Percentiles rank a stretch among this genome's conserved stretches.
These are phyloP conservation scores for Allolobophora icterica DNA, from an alignment of 2,888 invertebrate species.

Conservation along the genomic window DNA sequence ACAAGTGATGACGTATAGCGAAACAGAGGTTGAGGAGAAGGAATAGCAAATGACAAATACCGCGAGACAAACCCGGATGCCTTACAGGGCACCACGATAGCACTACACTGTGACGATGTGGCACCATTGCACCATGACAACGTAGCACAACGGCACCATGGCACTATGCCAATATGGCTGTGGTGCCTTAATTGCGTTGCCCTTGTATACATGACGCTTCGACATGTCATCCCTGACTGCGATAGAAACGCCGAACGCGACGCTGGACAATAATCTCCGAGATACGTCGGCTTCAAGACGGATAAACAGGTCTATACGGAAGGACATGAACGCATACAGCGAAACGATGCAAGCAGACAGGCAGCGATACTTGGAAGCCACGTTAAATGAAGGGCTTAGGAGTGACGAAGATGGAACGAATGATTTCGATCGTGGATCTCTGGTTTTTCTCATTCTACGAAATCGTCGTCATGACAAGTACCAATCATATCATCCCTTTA, in stretches of 20 bases:
- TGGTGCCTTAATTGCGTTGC: not conserved
- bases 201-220: not conserved
- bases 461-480: not conserved
- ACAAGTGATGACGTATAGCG: too few species aligned
- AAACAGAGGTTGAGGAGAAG: not conserved
- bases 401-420: not conserved
- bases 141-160: not conserved
- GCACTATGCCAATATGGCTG: not conserved
- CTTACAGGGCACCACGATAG: not conserved
- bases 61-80: not conserved
- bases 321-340: not conserved
- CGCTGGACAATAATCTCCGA: not conserved
- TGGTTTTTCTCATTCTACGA: not conserved
- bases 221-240: not conserved
- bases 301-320: not conserved
- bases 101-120: not conserved
- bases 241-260: not conserved
- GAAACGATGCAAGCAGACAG: not conserved
- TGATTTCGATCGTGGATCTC: not conserved
- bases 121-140: not conserved
- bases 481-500: not conserved
- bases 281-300: too few species aligned
- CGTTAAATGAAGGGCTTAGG: not conserved
- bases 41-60: not conserved
- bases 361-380: not conserved